Percentiles rank a stretch among this genome's conserved stretches.
Evolutionary conservation across 2,113 vertebrate species (phyloP).

Genomic region (Pica pica): DNA sequence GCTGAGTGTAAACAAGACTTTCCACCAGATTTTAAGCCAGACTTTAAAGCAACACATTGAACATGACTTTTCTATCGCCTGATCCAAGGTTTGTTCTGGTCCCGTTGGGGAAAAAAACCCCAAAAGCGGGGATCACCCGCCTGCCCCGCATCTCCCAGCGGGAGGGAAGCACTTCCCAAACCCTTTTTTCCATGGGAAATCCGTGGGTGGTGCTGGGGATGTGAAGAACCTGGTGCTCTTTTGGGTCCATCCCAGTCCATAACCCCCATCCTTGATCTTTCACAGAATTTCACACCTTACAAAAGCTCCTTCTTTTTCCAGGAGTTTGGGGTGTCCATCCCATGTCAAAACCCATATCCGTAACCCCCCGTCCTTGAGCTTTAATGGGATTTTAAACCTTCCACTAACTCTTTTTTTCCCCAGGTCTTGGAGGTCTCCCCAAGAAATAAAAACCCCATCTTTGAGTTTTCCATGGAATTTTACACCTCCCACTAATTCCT

Average conservation of each 20-base stretch:
- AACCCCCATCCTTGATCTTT: not conserved
- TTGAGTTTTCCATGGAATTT: not conserved
- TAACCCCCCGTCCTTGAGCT: not conserved
- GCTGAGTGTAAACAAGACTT: not conserved
- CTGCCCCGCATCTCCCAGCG: not conserved
- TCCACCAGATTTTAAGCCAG: not conserved
- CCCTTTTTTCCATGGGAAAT: not conserved
- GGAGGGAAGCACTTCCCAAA: not conserved
- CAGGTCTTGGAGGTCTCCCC: not conserved
- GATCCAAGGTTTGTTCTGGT: not conserved
- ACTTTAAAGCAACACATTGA: not conserved
- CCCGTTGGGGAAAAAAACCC: not conserved
- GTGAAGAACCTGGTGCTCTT: rapidly evolving
- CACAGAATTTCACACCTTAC: not conserved
- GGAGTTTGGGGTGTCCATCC: not conserved
- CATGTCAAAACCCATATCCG: too few relatives aligned
- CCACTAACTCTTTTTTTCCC: not conserved
- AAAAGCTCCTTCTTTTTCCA: not conserved
- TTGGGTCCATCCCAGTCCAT: not conserved
- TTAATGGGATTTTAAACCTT: not conserved
- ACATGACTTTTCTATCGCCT: not conserved
- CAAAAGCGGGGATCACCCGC: not conserved
- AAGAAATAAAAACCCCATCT: too few relatives aligned
- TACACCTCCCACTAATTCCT: not conserved
- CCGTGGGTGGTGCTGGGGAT: not conserved